Percentiles rank a stretch among this genome's conserved stretches.
Conservation (phyloP, 2,888 invertebrate genomes). For the Eubasilissa splendida region DNA sequence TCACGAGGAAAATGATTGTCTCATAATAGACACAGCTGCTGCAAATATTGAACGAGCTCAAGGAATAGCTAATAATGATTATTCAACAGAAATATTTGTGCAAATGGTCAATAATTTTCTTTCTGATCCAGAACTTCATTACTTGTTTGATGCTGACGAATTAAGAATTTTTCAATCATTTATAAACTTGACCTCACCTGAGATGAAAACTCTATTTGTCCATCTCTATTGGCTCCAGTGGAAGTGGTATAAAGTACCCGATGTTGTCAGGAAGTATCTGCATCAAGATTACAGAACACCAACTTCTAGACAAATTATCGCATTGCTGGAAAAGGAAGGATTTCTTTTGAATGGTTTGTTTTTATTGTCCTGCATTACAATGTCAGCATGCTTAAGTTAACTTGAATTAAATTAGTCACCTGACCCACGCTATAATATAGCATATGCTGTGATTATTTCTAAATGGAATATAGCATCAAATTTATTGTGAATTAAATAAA, state of each 20-base stretch:
- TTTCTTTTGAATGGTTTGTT: slow-evolving; percentile 61
- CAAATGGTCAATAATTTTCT: slow-evolving; percentile 49
- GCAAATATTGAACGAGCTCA: no score
- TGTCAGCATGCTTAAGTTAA: no score
- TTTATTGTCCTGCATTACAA: not conserved
- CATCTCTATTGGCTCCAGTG: slow-evolving; percentile 66
- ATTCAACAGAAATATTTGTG: slow-evolving; percentile 47
- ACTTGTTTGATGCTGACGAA: slow-evolving; percentile 45
- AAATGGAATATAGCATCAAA: no score
- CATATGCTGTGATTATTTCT: no score
- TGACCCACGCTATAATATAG: no score
- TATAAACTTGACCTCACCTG: slow-evolving; percentile 23
- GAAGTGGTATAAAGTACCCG: slow-evolving; percentile 64
- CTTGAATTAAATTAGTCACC: no score
- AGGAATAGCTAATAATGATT: not conserved
- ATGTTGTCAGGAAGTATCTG: slow-evolving; percentile 59
- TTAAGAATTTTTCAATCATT: slow-evolving; percentile 41
- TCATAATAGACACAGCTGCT: not conserved
- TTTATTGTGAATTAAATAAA: no score
- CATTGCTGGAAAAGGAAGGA: slow-evolving; percentile 60
- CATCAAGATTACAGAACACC: slow-evolving; percentile 5
- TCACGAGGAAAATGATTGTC: not conserved
- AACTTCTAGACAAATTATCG: slow-evolving; percentile 16
- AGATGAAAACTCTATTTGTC: slow-evolving; percentile 47
- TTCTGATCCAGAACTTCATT: slow-evolving; percentile 40